Evolutionary conservation across 1,140 invertebrate species (phyloP).

Genomic region (Zaprionus vittiger): DNA sequence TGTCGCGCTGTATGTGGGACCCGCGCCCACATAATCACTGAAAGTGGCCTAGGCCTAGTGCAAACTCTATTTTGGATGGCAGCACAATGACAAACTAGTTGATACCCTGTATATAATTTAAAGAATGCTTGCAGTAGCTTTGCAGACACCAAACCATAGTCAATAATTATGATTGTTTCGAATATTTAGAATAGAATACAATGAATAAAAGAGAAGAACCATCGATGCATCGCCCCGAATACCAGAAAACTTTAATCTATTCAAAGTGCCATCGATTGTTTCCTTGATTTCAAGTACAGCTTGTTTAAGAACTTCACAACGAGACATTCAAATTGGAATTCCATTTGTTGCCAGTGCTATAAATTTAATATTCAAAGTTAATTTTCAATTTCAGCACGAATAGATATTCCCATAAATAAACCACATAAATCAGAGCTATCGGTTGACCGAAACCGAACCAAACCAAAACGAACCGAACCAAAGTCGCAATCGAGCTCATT

Average conservation of each 20-base stretch:
- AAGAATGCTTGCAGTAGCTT: too few relatives aligned
- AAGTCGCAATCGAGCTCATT: constrained; percentile 58
- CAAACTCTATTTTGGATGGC: constrained; percentile 36
- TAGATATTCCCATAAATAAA: constrained; percentile 82
- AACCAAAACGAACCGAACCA: constrained; percentile 34
- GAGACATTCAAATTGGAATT: constrained; percentile 55
- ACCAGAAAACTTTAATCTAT: too few relatives aligned
- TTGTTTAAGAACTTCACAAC: background rate
- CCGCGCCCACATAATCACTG: constrained; percentile 68
- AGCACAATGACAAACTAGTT: background rate
- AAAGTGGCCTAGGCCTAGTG: constrained; percentile 44
- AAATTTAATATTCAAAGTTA: constrained; percentile 76
- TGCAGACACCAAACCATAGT: too few relatives aligned
- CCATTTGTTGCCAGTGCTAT: constrained; percentile 30
- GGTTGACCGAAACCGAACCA: constrained; percentile 41
- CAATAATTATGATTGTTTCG: too few relatives aligned
- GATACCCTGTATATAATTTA: background rate
- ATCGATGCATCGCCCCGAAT: too few relatives aligned
- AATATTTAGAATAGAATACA: too few relatives aligned
- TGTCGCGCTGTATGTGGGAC: constrained; percentile 31
- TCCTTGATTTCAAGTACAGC: background rate
- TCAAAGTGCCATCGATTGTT: too few relatives aligned
- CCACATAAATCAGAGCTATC: constrained; percentile 76
- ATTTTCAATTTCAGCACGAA: constrained; percentile 78
- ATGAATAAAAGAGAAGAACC: too few relatives aligned